A percentile compares a stretch with the other conserved stretches of the same genome.
Evolutionary conservation across 2,888 invertebrate species (phyloP).

Genomic region (Aricia artaxerxes): DNA sequence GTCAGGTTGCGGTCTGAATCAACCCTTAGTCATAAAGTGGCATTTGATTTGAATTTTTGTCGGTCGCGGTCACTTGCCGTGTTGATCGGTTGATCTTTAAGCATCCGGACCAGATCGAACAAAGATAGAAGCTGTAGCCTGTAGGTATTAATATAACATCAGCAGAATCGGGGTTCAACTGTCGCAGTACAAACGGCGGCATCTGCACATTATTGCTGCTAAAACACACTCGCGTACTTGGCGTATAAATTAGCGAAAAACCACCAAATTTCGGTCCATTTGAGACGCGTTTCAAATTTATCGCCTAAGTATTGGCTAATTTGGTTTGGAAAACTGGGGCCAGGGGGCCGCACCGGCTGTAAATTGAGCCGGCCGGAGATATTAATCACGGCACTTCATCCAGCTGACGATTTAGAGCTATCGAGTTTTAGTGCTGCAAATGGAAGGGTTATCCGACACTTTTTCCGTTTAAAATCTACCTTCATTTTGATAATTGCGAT

Average conservation of each 20-base stretch:
- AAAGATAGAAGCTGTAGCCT: too few relatives aligned
- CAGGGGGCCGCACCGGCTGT: conserved; percentile 45
- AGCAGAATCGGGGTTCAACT: not conserved
- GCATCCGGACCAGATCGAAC: too few relatives aligned
- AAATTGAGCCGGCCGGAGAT: conserved; percentile 55
- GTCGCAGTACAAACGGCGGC: not conserved
- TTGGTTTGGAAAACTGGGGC: conserved; percentile 55
- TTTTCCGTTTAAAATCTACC: not conserved
- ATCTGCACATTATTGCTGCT: conserved; percentile 32
- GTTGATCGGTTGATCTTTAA: too few relatives aligned
- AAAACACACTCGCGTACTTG: conserved; percentile 34
- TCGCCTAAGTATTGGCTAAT: conserved; percentile 51
- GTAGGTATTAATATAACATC: too few relatives aligned
- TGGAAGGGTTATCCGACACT: conserved; percentile 21
- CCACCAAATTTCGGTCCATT: conserved; percentile 38
- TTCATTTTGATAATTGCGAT: not conserved
- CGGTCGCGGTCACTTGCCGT: too few relatives aligned
- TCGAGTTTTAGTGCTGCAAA: conserved; percentile 19
- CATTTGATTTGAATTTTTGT: too few relatives aligned
- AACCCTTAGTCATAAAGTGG: too few relatives aligned
- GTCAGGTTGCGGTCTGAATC: too few relatives aligned
- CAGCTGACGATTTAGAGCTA: conserved; percentile 35
- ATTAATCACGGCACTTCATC: conserved; percentile 53
- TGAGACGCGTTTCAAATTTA: conserved; percentile 46
- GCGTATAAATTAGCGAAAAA: conserved; percentile 30